Evolutionary conservation across 2,113 vertebrate genomes (phyloP).

Genomic region (Butorides virescens): DNA sequence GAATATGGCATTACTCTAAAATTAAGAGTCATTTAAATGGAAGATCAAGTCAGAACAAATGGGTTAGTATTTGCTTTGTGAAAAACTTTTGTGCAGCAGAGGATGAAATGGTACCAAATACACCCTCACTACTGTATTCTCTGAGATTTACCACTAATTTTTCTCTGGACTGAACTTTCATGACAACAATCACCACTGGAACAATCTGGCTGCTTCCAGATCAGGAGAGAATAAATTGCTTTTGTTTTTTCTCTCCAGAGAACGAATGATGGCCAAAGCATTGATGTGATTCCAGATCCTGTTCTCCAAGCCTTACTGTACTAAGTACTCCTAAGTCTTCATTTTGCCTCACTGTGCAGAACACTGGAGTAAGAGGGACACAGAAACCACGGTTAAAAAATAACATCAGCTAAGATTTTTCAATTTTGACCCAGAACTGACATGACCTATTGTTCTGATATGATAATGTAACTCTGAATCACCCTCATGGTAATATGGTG

Average conservation of each 20-base stretch:
- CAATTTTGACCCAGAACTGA: neutral
- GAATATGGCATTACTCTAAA: neutral
- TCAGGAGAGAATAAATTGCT: neutral
- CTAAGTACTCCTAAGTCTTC: neutral
- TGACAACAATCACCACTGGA: neutral
- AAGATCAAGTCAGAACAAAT: neutral
- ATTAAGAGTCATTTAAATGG: neutral
- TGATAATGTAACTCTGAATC: neutral
- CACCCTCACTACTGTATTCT: neutral
- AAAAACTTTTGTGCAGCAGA: fast-evolving
- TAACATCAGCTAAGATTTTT: neutral
- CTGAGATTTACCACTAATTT: neutral
- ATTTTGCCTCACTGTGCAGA: neutral
- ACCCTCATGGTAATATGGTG: neutral
- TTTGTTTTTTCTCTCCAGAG: neutral
- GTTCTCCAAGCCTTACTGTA: neutral
- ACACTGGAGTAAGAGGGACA: neutral
- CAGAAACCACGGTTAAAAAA: neutral
- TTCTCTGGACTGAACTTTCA: neutral
- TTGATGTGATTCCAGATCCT: neutral
- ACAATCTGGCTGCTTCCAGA: neutral
- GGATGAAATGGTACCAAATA: neutral
- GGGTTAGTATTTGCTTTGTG: neutral
- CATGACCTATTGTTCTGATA: neutral
- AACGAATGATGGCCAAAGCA: neutral